These are phyloP conservation scores for Aleiodes sp. DNA, from an alignment of 1,140 invertebrate species.

Conservation along the genomic window DNA sequence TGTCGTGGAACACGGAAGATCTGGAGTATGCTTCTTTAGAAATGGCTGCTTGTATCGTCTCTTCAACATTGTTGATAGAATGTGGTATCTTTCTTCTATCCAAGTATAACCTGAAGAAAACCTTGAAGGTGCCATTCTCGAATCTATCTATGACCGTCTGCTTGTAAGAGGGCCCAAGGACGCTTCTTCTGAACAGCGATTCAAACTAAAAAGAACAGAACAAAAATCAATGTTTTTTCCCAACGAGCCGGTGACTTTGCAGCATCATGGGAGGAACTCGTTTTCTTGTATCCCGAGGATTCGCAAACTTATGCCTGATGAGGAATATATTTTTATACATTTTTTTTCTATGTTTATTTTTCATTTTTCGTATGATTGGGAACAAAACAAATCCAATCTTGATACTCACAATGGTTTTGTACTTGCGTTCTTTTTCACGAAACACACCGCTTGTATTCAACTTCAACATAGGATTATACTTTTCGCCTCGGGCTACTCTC, in stretches of 20 bases:
- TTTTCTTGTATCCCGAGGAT: background rate
- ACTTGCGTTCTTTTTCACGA: slow-evolving; percentile 70
- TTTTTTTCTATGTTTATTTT: background rate
- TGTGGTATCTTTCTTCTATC: slow-evolving; percentile 80
- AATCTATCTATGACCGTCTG: slow-evolving; percentile 75
- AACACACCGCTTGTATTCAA: slow-evolving; percentile 67
- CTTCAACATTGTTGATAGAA: slow-evolving; percentile 73
- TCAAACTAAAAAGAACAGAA: slow-evolving; percentile 58
- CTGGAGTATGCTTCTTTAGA: slow-evolving; percentile 74
- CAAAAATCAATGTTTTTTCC: slow-evolving; percentile 22
- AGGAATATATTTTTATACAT: background rate
- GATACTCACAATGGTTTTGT: slow-evolving; percentile 69
- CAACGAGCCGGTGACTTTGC: background rate
- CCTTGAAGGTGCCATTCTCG: slow-evolving; percentile 75
- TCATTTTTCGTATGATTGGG: background rate
- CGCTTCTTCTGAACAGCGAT: slow-evolving; percentile 62
- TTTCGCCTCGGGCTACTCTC: slow-evolving; percentile 73
- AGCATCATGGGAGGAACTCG: background rate
- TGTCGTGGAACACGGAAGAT: slow-evolving; percentile 71
- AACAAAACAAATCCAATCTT: slow-evolving; percentile 16
- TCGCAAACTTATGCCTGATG: background rate
- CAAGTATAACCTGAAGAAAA: slow-evolving; percentile 78
- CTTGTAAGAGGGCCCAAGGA: slow-evolving; percentile 71
- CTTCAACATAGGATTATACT: slow-evolving; percentile 70
- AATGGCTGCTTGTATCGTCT: slow-evolving; percentile 73